Conservation (phyloP, 2,797 vertebrate species). For the Notolabrus celidotus region DNA sequence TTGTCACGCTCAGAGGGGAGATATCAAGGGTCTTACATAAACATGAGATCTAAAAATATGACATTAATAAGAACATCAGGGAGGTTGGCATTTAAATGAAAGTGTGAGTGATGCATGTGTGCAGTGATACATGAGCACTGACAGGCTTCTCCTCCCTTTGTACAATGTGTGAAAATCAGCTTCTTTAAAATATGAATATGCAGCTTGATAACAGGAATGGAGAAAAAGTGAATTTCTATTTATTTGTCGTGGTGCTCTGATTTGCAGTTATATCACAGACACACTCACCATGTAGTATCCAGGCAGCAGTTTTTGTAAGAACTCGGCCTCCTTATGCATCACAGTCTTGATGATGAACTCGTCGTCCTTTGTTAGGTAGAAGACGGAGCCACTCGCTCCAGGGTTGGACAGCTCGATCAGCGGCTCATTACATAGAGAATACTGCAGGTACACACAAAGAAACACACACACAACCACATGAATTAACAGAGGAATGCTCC, state of each 20-base stretch:
- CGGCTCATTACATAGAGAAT: constrained; percentile 96
- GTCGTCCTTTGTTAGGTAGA: constrained; percentile 97
- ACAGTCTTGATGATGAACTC: constrained; percentile 99
- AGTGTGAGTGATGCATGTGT: not conserved
- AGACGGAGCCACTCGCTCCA: constrained; percentile 96
- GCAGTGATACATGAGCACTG: not conserved
- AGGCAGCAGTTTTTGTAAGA: constrained; percentile 97
- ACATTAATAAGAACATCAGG: constrained; percentile 21
- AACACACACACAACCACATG: not conserved
- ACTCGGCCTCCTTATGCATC: constrained; percentile 99
- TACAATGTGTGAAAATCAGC: not conserved
- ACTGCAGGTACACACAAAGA: constrained; percentile 79
- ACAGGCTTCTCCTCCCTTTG: not conserved
- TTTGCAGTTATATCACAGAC: too few relatives aligned
- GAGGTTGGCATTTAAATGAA: constrained; percentile 21
- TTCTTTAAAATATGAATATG: not conserved
- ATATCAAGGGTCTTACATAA: constrained; percentile 59
- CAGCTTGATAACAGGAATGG: not conserved
- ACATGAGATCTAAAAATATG: constrained; percentile 42
- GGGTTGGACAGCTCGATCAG: constrained; percentile 98
- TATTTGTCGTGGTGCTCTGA: not conserved
- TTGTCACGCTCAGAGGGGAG: constrained; percentile 25
- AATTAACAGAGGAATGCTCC: constrained; percentile 2
- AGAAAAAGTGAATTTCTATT: not conserved
- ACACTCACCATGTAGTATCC: constrained; percentile 95